Evolutionary conservation across 2,888 invertebrate genomes (phyloP).

Genomic region (Melanostoma mellinum): DNA sequence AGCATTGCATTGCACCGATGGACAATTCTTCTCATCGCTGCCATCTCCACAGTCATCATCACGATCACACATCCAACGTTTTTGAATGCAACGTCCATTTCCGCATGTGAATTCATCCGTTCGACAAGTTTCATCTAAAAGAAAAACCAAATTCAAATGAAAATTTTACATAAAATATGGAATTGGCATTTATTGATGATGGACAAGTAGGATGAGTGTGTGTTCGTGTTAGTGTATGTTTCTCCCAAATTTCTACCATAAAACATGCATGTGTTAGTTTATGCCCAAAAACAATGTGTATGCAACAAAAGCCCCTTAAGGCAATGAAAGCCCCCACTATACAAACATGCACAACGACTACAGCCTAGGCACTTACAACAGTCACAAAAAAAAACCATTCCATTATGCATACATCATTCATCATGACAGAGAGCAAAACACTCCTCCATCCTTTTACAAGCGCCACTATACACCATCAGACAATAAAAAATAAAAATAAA

Average conservation of each 20-base stretch:
- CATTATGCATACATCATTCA: slow-evolving; percentile 51
- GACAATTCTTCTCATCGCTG: slow-evolving; percentile 91
- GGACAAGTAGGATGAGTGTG: background rate
- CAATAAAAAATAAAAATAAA: slow-evolving; percentile 11
- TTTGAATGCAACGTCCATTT: slow-evolving; percentile 93
- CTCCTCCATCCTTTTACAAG: background rate
- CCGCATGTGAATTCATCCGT: slow-evolving; percentile 96
- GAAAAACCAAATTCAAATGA: slow-evolving; percentile 46
- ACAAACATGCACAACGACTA: slow-evolving; percentile 24
- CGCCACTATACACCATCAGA: slow-evolving; percentile 1
- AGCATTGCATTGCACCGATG: slow-evolving; percentile 86
- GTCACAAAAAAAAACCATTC: slow-evolving; percentile 14
- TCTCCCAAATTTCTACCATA: background rate
- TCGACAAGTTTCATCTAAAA: slow-evolving; percentile 92
- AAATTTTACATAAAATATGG: slow-evolving; percentile 13
- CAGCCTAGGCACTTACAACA: slow-evolving; percentile 43
- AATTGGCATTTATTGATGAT: slow-evolving; percentile 42
- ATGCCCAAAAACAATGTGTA: slow-evolving; percentile 13
- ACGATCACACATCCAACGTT: slow-evolving; percentile 92
- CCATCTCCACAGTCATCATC: slow-evolving; percentile 94
- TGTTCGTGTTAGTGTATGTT: background rate
- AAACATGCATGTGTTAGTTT: slow-evolving; percentile 35
- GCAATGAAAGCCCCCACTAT: slow-evolving; percentile 50
- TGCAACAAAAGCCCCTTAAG: slow-evolving; percentile 30
- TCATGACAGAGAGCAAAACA: slow-evolving; percentile 31